These are phyloP conservation scores for Suncus etruscus DNA, from an alignment of 2,113 vertebrate genomes.

Conservation along the genomic window DNA sequence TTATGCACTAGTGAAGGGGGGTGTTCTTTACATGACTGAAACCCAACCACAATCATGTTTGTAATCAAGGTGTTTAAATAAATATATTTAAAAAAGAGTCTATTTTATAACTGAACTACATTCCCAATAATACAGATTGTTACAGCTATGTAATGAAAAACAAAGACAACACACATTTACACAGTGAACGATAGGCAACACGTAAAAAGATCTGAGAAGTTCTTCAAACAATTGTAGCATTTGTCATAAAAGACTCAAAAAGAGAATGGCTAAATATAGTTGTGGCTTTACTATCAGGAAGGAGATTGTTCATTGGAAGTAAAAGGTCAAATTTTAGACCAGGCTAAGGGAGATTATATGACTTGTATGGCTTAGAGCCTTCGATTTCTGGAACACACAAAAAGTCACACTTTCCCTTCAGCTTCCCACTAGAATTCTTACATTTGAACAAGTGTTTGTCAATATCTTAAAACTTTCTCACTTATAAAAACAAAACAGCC, in stretches of 20 bases:
- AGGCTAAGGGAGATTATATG: too few relatives aligned
- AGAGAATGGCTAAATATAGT: not conserved
- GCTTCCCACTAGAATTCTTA: too few relatives aligned
- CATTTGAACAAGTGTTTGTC: too few relatives aligned
- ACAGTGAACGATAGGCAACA: constrained; percentile 42
- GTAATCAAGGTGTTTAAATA: too few relatives aligned
- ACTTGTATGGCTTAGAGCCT: not conserved
- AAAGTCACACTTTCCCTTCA: too few relatives aligned
- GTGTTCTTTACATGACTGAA: too few relatives aligned
- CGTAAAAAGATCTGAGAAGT: constrained; percentile 24
- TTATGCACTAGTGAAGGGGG: too few relatives aligned
- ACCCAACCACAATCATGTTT: too few relatives aligned
- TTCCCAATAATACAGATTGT: not conserved
- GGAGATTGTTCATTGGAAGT: constrained; percentile 36
- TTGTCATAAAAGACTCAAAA: constrained; percentile 51
- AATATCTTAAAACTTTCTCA: too few relatives aligned
- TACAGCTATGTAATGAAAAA: constrained; percentile 58
- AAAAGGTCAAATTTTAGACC: not conserved
- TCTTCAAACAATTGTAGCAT: constrained; percentile 31
- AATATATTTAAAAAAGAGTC: too few relatives aligned
- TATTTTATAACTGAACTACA: too few relatives aligned
- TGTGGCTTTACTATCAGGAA: not conserved
- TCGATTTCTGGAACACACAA: not conserved
- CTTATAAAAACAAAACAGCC: too few relatives aligned
- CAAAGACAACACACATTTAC: constrained; percentile 27